Evolutionary conservation across 1,140 invertebrate species (phyloP), one percentile per base, ranked within the genome.

Genomic region (Teleopsis dalmanni): DNA sequence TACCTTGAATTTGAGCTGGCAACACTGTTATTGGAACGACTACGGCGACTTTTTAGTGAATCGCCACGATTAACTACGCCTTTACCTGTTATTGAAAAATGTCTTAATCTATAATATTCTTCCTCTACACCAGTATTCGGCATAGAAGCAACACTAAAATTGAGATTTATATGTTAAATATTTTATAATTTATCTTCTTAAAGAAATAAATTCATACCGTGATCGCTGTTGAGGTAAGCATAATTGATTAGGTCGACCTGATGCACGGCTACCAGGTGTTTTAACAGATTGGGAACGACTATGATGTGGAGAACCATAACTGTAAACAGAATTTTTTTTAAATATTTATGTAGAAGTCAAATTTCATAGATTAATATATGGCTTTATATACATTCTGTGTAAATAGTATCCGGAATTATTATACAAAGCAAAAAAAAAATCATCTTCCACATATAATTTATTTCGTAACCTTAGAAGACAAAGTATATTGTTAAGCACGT

Each of bases 21-120:
- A 11, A 94, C 86, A 52, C 88, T 92, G 60, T 85, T 91, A 73
- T 91, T 91, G 21, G 85, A 87, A 43, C 86, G 76, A 16, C 88
- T 91, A 53, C 87, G 75, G 21, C 87, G 76, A 46, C 86, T 88
- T 57, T 92, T 87, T 27, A 93, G 74, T 3, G 87, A 88, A 70
- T 95, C 91, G 0, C 91, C 91, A 38, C 88, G 78, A 73, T 95
- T 96, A 31, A 94, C 83, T 25, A 95, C 83, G 4, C 89, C 89
- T 72, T 93, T 85, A 61, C 87, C 87, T 6, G 89, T 92, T 58
- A 94, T 93, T 56, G 87, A 90, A 72, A 96, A 96, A 70, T 92
- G 91, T 50, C 93, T 76, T 50, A 95, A 79, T 37, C 91, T 76
- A 67, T 94, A 93, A 65, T 88, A 89, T 56, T 90, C 84, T 62